phyloP scores from a whole-genome alignment of 2,888 invertebrate species.

The Bombyx huttoni region DNA sequence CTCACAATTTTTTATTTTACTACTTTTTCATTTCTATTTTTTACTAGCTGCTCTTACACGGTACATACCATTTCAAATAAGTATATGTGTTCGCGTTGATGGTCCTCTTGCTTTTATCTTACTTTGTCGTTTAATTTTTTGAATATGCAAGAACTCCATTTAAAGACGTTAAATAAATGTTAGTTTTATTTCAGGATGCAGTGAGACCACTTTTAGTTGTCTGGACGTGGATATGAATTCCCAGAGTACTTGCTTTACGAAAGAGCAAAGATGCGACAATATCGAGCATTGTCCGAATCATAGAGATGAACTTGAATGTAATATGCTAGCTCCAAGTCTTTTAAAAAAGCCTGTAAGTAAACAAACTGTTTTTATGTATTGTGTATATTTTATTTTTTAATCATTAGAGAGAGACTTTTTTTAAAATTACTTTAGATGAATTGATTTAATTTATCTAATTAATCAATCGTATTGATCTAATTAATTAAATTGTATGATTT shows the following conservation, averaged over 20 bases:
- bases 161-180: neutral
- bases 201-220: slow-evolving; percentile 76
- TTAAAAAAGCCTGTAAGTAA: slow-evolving; percentile 54
- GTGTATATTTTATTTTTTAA: neutral
- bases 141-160: neutral
- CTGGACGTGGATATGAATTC: slow-evolving; percentile 72
- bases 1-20: neutral
- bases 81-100: neutral
- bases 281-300: slow-evolving; percentile 79
- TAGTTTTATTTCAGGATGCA: slow-evolving; percentile 70
- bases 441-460: no score
- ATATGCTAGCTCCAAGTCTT: slow-evolving; percentile 74
- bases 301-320: slow-evolving; percentile 84
- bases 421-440: no score
- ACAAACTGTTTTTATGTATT: neutral
- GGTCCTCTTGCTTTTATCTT: neutral
- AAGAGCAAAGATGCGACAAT: slow-evolving; percentile 81
- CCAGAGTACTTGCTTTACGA: slow-evolving; percentile 75
- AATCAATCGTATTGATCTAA: no score
- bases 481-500: no score
- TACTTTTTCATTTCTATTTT: neutral
- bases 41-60: neutral
- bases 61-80: neutral
- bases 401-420: no score
- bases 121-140: neutral